Base-by-base conservation (phyloP, 2,888 invertebrate genomes). In the Sympetrum striolatum region DNA sequence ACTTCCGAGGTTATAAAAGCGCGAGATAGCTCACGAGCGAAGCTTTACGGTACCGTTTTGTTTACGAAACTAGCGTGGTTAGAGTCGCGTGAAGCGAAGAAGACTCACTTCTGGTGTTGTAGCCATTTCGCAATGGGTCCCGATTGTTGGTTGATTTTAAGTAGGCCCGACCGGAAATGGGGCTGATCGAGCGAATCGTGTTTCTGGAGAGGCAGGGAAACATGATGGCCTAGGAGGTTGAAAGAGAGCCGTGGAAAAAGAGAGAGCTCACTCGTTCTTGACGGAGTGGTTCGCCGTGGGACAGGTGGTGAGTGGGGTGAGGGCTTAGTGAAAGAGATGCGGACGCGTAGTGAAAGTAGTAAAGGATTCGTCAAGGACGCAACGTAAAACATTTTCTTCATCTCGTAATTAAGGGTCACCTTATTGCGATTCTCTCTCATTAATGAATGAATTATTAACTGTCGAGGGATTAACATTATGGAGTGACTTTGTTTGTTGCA, bases 121-220 rank as follows among this genome's bases (percentile, higher is more conserved):
- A 12, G 12, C 6, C 31, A 25, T 73, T 73, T 73, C 25, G 73
- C 25, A 22, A 31, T 31, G 73, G 73, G 31, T 31, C 31, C 18
- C 25, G 73, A 73, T 73, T 73, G 25, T 53, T 18, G 25, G 6
- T 73, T 31, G 73, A 31, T 64, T 64, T 64, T 25, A 44, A 53
- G 25, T 31, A 73, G 31, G 73, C 73, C 73, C 73, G 73, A 73
- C 73, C 73, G 73, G 73, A 39, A 81, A 39, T 81, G 48, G 44
- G 48, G 81, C 81, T 60, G 86, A 60, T 60, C 86, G 60, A 60
- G 86, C 86, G 64, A 86, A 86, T 60, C 86, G 37, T 39, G 86
- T 86, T 64, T 37, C 37, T 39, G 15, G 31, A 15, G 39, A 35
- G 8, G 60, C 60, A 86, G 86, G 86, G n/a, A n/a, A 35, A 37